phyloP scores from a whole-genome alignment of 2,888 invertebrate genomes.

The Rhopalosiphum nymphaeae region DNA sequence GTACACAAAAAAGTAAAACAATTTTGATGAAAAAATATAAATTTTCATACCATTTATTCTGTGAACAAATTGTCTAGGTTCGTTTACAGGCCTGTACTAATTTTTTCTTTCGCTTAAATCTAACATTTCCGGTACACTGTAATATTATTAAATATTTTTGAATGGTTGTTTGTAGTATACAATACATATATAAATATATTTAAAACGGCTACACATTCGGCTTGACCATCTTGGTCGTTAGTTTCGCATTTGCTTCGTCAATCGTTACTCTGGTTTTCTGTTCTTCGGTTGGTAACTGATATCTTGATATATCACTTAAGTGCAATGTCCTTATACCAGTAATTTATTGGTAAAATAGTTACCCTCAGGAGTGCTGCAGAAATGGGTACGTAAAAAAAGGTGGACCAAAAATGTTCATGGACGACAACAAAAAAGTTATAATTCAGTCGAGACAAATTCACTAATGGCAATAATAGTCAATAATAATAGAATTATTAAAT shows the following conservation, averaged over 20 bases:
- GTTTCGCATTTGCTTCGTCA: background rate
- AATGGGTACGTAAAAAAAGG: no score
- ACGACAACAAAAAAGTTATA: no score
- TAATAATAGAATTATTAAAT: no score
- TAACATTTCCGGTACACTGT: background rate
- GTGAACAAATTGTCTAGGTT: background rate
- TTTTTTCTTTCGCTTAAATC: background rate
- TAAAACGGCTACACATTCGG: background rate
- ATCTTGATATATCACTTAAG: background rate
- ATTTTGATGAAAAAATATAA: background rate
- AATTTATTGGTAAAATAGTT: background rate
- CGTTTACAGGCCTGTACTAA: accelerated
- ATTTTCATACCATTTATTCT: background rate
- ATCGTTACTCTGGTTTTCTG: background rate
- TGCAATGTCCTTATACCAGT: background rate
- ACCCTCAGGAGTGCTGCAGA: background rate
- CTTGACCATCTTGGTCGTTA: background rate
- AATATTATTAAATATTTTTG: background rate
- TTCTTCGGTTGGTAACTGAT: background rate
- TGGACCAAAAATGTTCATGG: no score
- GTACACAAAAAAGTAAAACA: background rate
- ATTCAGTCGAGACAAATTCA: no score
- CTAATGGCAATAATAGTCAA: no score
- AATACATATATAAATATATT: background rate
- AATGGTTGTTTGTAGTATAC: background rate